Evolutionary conservation across 2,113 vertebrate genomes (phyloP), one percentile per base, ranked within the genome.

Genomic region (Salvelinus fontinalis): DNA sequence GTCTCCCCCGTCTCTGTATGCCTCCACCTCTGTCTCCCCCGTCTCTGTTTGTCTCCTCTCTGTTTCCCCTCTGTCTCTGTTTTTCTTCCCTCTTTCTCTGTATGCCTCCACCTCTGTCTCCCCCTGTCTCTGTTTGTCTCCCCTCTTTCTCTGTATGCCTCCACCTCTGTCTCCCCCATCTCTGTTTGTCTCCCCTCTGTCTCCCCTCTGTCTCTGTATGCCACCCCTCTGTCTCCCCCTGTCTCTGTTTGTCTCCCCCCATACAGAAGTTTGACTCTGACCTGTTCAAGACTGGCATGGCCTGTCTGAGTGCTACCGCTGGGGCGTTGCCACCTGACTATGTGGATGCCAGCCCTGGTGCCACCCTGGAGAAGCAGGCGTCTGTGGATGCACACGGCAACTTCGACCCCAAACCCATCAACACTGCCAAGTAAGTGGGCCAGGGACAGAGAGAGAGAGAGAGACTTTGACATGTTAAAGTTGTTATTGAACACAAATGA

Each of bases 361-460:
- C 95, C 67, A 93, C 93, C 0, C 77, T 97, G 89, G 96, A 98
- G 85, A 98, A 97, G 60, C 96, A 97, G 83, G 85, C 88, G 22
- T 96, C 96, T 1, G 87, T 99, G 87, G 97, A 99, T 67, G 91
- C 95, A 66, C 95, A 99, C 81, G 97, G 97, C 82, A 97, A 98
- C 93, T 99, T 98, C 93, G 97, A 99, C 86, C 97, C 97, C 73
- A 97, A 95, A 85, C 96, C 97, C 26, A 93, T 98, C 84, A 97
- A 85, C 88, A 99, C 97, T 71, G 83, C 93, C 85, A 97, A 98
- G 97, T 99, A 84, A 96, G 97, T 94, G 59, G 16, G 60, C 27
- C 59, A 18, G 71, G 20, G 9, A 26, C 26, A 26, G 48, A 49
- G 48, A 16, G 51, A 54, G 51, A 54, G 13, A 13, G 34, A 44